Percentiles rank a stretch among this genome's conserved stretches.
phyloP scores from a whole-genome alignment of 2,797 vertebrate species.

The Micropoecilia bifurca region DNA sequence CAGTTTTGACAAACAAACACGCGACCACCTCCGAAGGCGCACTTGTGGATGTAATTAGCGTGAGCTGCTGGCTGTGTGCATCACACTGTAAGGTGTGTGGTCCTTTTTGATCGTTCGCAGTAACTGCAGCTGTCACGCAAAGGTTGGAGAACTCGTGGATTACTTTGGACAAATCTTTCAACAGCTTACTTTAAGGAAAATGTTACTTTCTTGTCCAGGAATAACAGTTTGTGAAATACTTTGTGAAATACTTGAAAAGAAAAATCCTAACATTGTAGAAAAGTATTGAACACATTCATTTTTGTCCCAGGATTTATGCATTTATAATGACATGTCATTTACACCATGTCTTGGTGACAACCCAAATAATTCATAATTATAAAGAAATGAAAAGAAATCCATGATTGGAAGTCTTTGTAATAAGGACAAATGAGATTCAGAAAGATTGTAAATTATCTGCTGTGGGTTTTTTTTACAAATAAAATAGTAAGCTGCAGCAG shows the following conservation, averaged over 20 bases:
- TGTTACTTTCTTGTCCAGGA: constrained; percentile 28
- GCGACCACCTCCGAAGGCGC: constrained; percentile 13
- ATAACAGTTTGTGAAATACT: constrained; percentile 40
- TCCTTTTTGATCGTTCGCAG: constrained; percentile 53
- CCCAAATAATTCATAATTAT: background rate
- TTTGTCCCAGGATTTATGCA: background rate
- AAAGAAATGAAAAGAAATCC: background rate
- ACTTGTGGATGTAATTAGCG: constrained; percentile 43
- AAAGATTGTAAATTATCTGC: background rate
- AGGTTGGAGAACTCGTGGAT: constrained; percentile 28
- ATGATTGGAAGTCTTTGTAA: background rate
- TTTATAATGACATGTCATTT: background rate
- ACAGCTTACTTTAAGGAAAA: constrained; percentile 20
- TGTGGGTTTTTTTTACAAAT: background rate
- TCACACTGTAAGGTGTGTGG: constrained; percentile 61
- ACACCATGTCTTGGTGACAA: background rate
- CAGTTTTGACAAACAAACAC: constrained; percentile 59
- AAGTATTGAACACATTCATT: background rate
- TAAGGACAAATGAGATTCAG: background rate
- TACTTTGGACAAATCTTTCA: constrained; percentile 21
- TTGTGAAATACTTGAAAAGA: constrained; percentile 36
- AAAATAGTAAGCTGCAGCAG: background rate
- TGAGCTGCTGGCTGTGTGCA: constrained; percentile 17
- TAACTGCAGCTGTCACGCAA: constrained; percentile 47
- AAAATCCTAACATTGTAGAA: background rate